Base-by-base conservation (phyloP, 2,888 invertebrate genomes). In the Ectemnius continuus region DNA sequence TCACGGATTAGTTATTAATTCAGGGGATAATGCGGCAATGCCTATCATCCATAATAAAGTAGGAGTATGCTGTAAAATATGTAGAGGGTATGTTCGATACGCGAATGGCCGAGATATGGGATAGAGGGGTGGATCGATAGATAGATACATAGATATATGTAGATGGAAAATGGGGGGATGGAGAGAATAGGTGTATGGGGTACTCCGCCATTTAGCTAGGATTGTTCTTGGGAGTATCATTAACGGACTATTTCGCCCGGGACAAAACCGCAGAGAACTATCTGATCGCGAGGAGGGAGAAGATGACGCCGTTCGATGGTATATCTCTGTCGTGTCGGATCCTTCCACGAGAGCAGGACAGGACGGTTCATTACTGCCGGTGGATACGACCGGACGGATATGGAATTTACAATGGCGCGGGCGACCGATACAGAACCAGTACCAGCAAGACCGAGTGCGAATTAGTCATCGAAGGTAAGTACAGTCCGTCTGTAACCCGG, bases 381-480 rank as follows among this genome's bases (percentile, higher is more conserved):
- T 89, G 89, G 89, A 76, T 90, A 62, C 87, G 83, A 62, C 89
- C 89, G 46, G 80, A 85, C 69, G 88, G 89, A 73, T 75, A 75
- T 47, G 87, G 87, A 76, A 85, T 90, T 76, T 81, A 84, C 71
- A 69, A 62, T 69, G 62, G 61, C 64, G 23, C 26, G 45, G 66
- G 78, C 61, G 63, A 71, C 69, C 79, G 78, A 70, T 87, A 87
- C 75, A 64, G 28, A 6, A 77, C 78, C 60, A 63, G 62, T 62
- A 73, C 65, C 52, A 70, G 65, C 73, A 63, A 69, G 61, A 76
- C 78, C 36, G 61, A 75, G 60, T 89, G 89, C 79, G 69, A 67
- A 64, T 78, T 89, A 60, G 75, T 73, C 57, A 85, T 87, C 74
- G 63, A 56, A 65, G 72, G 87, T 89, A 85, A 78, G 80, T 73